Conservation (phyloP, 2,113 vertebrate species). For the Phrynosoma blainvillii region DNA sequence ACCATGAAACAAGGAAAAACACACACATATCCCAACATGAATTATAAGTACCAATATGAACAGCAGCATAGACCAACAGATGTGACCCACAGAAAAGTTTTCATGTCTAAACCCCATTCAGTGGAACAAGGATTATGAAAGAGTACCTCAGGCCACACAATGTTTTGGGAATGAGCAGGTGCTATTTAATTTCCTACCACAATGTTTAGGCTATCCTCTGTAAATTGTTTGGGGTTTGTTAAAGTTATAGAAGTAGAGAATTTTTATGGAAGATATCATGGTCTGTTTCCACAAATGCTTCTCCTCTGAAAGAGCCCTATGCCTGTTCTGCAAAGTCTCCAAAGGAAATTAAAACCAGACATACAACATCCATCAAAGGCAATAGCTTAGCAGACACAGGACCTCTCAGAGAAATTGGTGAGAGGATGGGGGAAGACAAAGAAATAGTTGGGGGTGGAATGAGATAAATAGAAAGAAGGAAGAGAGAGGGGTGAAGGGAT, state of each 20-base stretch:
- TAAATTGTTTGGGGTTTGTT: not conserved
- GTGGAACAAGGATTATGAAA: not conserved
- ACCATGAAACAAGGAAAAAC: not conserved
- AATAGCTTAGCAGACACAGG: not conserved
- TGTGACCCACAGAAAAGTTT: not conserved
- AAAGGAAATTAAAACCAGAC: not conserved
- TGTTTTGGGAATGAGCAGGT: not conserved
- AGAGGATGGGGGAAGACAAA: too few relatives aligned
- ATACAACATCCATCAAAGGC: not conserved
- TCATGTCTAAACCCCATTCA: not conserved
- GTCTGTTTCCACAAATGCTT: not conserved
- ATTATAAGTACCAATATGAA: not conserved
- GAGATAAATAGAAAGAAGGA: not conserved
- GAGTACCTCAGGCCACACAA: not conserved
- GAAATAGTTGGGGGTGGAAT: too few relatives aligned
- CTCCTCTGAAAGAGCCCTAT: not conserved
- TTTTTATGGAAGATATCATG: not conserved
- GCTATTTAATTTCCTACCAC: not conserved
- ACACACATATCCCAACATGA: not conserved
- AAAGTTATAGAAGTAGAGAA: not conserved
- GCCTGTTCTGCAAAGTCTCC: not conserved
- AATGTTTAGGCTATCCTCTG: not conserved
- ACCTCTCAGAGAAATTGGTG: not conserved
- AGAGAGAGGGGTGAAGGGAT: not conserved
- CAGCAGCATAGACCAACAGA: not conserved